These are phyloP conservation scores for Blastomussa wellsi DNA, from an alignment of 92 coral and sea anemone genomes.

Conservation along the genomic window DNA sequence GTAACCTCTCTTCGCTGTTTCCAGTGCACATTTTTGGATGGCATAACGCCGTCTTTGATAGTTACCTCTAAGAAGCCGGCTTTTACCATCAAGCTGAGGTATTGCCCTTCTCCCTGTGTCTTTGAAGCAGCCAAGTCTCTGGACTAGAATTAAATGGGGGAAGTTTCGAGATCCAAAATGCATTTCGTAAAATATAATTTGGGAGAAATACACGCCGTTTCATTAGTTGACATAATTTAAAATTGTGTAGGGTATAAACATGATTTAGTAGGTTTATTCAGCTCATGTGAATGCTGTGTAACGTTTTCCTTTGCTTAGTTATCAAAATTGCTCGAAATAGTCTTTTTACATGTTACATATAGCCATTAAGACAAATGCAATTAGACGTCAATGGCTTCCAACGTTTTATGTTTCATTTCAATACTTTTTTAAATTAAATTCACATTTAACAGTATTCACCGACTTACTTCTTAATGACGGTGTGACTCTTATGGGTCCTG, in stretches of 20 bases:
- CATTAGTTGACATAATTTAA: too few species aligned
- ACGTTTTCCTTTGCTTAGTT: too few species aligned
- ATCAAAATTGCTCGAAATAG: too few species aligned
- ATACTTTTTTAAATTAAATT: neutral
- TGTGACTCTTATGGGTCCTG: conserved; percentile 29
- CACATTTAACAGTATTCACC: neutral
- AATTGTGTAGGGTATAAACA: neutral
- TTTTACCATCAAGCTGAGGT: conserved; percentile 32
- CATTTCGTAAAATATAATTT: neutral
- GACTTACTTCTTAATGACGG: conserved; percentile 24
- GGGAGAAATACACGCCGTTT: neutral
- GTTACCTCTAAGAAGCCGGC: conserved; percentile 36
- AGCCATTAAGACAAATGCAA: neutral
- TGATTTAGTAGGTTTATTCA: neutral
- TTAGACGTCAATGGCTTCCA: neutral
- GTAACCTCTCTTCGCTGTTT: conserved; percentile 26
- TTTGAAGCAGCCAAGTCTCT: conserved; percentile 51
- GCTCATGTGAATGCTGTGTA: neutral
- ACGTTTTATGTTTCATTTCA: neutral
- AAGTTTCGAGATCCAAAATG: neutral
- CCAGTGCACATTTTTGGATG: conserved; percentile 15
- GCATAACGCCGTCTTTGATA: conserved; percentile 32
- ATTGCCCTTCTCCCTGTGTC: conserved; percentile 56
- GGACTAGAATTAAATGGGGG: conserved; percentile 12
- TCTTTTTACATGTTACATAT: too few species aligned